A percentile compares a stretch with the other conserved stretches of the same genome.
These are phyloP conservation scores for Romanogobio albipinnatus DNA, from an alignment of 2,113 vertebrate genomes.

Conservation along the genomic window DNA sequence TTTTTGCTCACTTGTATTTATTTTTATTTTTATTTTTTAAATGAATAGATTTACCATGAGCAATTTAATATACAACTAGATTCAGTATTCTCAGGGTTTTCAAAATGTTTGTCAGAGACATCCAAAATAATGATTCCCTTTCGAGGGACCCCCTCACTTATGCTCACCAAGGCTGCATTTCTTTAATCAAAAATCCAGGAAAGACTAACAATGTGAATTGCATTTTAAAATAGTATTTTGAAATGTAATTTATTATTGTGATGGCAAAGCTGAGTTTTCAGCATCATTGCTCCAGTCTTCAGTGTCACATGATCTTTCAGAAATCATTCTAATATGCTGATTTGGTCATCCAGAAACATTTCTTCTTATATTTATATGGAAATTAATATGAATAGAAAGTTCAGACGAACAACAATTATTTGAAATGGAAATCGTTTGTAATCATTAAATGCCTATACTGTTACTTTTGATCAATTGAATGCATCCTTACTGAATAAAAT, in stretches of 20 bases:
- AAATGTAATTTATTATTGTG: background rate
- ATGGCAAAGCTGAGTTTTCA: background rate
- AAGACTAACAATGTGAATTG: background rate
- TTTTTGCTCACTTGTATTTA: background rate
- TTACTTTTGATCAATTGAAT: background rate
- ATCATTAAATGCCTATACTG: background rate
- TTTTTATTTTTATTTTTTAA: too few relatives aligned
- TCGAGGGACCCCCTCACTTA: background rate
- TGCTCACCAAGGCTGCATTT: background rate
- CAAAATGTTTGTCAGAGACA: background rate
- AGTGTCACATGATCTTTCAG: background rate
- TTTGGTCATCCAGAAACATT: background rate
- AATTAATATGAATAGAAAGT: background rate
- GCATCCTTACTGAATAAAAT: background rate
- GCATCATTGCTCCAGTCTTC: background rate
- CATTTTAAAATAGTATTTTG: background rate
- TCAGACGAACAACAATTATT: background rate
- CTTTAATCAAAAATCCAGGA: background rate
- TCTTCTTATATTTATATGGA: background rate
- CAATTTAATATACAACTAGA: background rate
- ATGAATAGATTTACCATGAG: too few relatives aligned
- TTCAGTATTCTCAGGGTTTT: background rate
- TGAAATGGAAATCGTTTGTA: background rate
- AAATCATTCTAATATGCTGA: background rate
- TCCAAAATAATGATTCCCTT: background rate